phyloP scores from a whole-genome alignment of 2,797 vertebrate species.

The Thunnus albacares region DNA sequence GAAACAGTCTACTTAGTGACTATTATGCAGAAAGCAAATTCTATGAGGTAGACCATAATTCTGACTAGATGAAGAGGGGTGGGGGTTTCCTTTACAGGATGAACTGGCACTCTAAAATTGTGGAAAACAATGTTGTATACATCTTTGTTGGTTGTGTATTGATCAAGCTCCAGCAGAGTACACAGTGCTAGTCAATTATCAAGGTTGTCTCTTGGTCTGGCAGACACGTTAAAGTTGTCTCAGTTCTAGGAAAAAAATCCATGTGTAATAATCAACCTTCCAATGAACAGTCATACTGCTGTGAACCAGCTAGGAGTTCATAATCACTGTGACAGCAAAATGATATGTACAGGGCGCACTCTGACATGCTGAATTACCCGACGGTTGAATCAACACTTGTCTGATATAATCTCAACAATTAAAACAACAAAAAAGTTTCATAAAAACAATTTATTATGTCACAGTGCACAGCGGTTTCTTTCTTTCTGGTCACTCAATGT shows the following conservation, averaged over 20 bases:
- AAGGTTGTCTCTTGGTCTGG: not conserved
- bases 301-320: not conserved
- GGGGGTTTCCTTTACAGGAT: not conserved
- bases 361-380: not conserved
- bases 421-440: not conserved
- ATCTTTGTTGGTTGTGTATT: not conserved
- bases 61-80: not conserved
- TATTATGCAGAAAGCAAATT: not conserved
- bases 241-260: conserved; percentile 32
- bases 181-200: not conserved
- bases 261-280: not conserved
- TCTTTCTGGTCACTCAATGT: too few relatives aligned
- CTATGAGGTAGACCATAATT: not conserved
- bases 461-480: not conserved
- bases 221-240: not conserved
- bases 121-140: not conserved
- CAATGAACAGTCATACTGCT: not conserved
- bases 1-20: not conserved
- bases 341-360: not conserved
- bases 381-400: not conserved
- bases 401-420: not conserved
- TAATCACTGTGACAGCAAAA: not conserved
- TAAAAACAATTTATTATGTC: not conserved
- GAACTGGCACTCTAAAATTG: not conserved
- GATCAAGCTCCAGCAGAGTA: conserved; percentile 5